Conservation (phyloP, 2,797 vertebrate species). For the Holocentrus rufus region DNA sequence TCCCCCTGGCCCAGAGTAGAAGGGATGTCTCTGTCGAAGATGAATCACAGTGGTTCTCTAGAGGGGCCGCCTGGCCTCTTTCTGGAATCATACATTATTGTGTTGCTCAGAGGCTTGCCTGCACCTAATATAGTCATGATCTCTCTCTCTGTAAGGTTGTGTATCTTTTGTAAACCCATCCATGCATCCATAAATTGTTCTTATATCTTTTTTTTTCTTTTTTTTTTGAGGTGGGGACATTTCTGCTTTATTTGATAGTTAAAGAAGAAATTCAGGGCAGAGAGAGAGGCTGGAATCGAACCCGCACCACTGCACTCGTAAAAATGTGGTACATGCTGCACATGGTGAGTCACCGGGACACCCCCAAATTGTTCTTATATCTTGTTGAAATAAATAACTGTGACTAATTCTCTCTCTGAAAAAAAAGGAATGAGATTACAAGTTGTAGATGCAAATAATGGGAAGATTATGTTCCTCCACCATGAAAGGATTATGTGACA, state of each 20-base stretch:
- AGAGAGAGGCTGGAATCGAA: too few species aligned
- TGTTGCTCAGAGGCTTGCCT: constrained; percentile 53
- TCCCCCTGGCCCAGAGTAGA: constrained; percentile 67
- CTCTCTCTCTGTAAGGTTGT: constrained; percentile 42
- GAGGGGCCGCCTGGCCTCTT: constrained; percentile 68
- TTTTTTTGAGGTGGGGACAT: too few species aligned
- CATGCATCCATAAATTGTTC: constrained; percentile 54
- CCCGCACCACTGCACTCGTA: too few species aligned
- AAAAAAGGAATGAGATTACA: constrained; percentile 17
- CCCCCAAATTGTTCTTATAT: constrained; percentile 55
- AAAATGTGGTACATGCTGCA: too few species aligned
- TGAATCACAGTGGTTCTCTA: constrained; percentile 69
- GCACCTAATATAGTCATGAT: constrained; percentile 65
- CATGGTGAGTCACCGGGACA: too few species aligned
- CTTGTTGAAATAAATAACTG: constrained; percentile 35
- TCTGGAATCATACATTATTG: constrained; percentile 72
- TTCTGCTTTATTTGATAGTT: too few species aligned
- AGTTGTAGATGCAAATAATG: constrained; percentile 7
- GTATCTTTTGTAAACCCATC: constrained; percentile 50
- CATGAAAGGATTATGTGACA: too few species aligned
- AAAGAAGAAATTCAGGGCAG: too few species aligned
- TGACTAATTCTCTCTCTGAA: too few species aligned
- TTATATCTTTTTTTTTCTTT: too few species aligned
- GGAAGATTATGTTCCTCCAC: neutral
- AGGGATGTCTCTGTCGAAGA: constrained; percentile 77